A percentile compares a stretch with the other conserved stretches of the same genome.
phyloP scores from a whole-genome alignment of 2,888 invertebrate genomes.

The Ophioninae sp. region DNA sequence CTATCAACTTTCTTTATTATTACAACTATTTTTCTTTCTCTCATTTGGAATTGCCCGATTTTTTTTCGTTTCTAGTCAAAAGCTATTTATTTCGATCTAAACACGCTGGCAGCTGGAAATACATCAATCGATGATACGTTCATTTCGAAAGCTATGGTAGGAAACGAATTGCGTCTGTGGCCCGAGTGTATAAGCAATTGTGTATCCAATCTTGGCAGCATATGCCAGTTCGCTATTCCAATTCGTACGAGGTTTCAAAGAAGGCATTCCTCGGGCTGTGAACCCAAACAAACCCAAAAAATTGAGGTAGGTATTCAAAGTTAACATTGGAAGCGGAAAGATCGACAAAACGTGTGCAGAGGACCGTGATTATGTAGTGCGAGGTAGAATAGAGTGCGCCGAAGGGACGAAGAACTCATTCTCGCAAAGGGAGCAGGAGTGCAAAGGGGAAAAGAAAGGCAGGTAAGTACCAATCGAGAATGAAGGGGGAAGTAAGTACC shows the following conservation, averaged over 20 bases:
- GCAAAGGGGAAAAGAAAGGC: too few species aligned
- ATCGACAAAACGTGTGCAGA: slow-evolving; percentile 46
- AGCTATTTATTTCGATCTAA: neutral
- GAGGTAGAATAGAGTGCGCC: too few species aligned
- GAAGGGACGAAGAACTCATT: too few species aligned
- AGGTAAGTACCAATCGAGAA: neutral
- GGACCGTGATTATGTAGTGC: neutral
- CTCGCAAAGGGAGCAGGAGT: too few species aligned
- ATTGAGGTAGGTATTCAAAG: slow-evolving; percentile 34
- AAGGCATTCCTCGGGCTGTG: slow-evolving; percentile 43
- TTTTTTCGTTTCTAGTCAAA: slow-evolving; percentile 20
- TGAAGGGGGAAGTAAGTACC: neutral
- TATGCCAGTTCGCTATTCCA: slow-evolving; percentile 17
- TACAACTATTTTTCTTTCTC: neutral
- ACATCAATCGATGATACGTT: too few species aligned
- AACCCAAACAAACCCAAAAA: slow-evolving; percentile 37
- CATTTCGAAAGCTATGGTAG: neutral
- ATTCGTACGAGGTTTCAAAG: slow-evolving; percentile 23
- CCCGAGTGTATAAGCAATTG: neutral
- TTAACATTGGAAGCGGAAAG: slow-evolving; percentile 53
- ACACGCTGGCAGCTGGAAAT: neutral
- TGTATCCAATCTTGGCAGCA: neutral
- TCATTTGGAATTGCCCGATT: slow-evolving; percentile 31
- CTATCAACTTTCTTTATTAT: too few species aligned
- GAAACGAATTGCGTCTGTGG: neutral